phyloP scores from a whole-genome alignment of 1,140 invertebrate genomes.

The Apolygus lucorum region DNA sequence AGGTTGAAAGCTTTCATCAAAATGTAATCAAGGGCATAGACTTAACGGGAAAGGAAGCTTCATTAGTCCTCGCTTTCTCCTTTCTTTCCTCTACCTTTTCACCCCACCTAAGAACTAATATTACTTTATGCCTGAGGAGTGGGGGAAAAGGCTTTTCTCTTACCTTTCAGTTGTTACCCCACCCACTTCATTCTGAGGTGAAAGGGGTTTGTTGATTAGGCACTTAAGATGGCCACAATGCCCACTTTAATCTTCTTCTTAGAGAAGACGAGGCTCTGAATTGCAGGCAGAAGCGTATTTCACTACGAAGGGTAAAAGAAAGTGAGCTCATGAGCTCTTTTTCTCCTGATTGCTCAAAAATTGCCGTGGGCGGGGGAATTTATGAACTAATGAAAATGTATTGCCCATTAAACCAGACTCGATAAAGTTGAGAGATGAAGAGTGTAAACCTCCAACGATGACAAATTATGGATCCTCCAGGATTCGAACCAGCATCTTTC shows the following conservation, averaged over 20 bases:
- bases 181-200: neutral
- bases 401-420: too few species aligned
- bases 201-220: neutral
- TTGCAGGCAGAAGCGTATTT: neutral
- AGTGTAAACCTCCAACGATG: too few species aligned
- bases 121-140: neutral
- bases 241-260: neutral
- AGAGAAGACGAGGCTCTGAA: neutral
- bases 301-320: neutral
- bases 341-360: too few species aligned
- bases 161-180: too few species aligned
- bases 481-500: too few species aligned
- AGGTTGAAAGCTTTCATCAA: neutral
- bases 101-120: neutral
- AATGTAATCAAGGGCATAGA: neutral
- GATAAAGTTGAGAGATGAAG: too few species aligned
- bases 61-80: neutral
- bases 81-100: neutral
- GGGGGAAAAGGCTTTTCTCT: too few species aligned
- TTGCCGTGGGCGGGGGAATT: too few species aligned
- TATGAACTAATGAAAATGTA: too few species aligned
- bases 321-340: too few species aligned
- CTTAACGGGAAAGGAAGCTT: neutral
- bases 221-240: neutral
- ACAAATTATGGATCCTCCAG: too few species aligned